Conservation (phyloP, 2,888 invertebrate species). For the Monopis laevigella region DNA sequence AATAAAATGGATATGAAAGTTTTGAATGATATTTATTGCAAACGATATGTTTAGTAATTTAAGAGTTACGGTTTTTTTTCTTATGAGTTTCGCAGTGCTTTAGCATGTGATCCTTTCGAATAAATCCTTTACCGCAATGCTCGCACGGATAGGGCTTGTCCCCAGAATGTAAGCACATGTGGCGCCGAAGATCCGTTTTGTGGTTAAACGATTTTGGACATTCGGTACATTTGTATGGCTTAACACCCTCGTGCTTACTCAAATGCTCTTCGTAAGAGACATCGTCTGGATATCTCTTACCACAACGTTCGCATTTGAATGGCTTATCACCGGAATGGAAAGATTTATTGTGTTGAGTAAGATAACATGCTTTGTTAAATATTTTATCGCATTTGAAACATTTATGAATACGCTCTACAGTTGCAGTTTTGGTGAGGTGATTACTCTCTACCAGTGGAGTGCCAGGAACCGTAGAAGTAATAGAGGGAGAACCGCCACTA, state of each 20-base stretch:
- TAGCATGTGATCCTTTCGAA: constrained; percentile 90
- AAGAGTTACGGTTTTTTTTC: constrained; percentile 55
- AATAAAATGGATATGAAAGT: background rate
- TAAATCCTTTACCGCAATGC: constrained; percentile 87
- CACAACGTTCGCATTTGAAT: constrained; percentile 85
- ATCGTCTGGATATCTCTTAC: constrained; percentile 82
- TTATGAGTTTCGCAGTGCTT: constrained; percentile 86
- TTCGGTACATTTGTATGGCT: constrained; percentile 85
- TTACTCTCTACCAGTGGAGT: constrained; percentile 54
- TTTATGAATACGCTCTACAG: constrained; percentile 63
- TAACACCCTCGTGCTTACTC: constrained; percentile 81
- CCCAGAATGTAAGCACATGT: constrained; percentile 88
- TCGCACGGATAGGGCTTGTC: constrained; percentile 84
- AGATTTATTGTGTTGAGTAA: constrained; percentile 91
- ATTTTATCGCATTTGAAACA: constrained; percentile 85
- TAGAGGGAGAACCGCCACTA: constrained; percentile 40
- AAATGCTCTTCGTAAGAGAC: constrained; percentile 77
- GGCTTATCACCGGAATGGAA: constrained; percentile 89
- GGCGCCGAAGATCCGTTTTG: constrained; percentile 87
- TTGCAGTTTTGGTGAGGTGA: constrained; percentile 39
- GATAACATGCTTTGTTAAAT: constrained; percentile 87
- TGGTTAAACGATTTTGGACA: constrained; percentile 92
- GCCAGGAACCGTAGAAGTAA: constrained; percentile 42
- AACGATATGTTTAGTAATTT: constrained; percentile 8
- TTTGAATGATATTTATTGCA: background rate